A percentile compares a stretch with the other conserved stretches of the same genome.
Evolutionary conservation across 2,113 vertebrate genomes (phyloP).

Genomic region (Neolamprologus ventralis): DNA sequence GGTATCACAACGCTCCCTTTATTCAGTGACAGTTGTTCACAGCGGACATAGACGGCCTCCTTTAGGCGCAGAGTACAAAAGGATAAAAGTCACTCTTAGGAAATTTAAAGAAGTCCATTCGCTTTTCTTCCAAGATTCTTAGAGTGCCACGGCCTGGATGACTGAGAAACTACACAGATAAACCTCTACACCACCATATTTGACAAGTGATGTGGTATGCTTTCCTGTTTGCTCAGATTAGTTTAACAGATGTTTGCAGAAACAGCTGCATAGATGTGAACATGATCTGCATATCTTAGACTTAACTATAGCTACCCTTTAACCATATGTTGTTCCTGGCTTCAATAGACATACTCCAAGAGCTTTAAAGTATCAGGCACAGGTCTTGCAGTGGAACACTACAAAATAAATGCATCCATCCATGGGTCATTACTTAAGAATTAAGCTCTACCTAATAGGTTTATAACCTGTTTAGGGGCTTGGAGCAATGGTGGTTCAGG

Average conservation of each 20-base stretch:
- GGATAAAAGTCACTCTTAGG: background rate
- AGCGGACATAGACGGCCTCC: rapidly evolving
- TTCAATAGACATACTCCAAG: background rate
- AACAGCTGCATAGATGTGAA: background rate
- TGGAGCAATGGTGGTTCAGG: background rate
- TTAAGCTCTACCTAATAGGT: background rate
- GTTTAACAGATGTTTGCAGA: background rate
- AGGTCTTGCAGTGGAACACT: background rate
- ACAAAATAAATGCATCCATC: background rate
- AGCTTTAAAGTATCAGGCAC: background rate
- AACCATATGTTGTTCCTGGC: rapidly evolving
- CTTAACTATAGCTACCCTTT: background rate
- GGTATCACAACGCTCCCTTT: background rate
- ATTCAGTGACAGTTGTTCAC: background rate
- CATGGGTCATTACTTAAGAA: background rate
- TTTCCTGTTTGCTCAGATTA: background rate
- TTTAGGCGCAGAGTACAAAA: background rate
- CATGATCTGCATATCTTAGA: background rate
- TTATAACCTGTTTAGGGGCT: background rate
- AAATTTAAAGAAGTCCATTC: background rate
- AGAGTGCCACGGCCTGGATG: background rate
- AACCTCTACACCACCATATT: background rate
- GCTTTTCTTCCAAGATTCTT: rapidly evolving
- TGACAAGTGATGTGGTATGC: background rate
- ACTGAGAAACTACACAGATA: background rate